Conservation (phyloP, 2,888 invertebrate species). For the Trypoxylon attenuatum region DNA sequence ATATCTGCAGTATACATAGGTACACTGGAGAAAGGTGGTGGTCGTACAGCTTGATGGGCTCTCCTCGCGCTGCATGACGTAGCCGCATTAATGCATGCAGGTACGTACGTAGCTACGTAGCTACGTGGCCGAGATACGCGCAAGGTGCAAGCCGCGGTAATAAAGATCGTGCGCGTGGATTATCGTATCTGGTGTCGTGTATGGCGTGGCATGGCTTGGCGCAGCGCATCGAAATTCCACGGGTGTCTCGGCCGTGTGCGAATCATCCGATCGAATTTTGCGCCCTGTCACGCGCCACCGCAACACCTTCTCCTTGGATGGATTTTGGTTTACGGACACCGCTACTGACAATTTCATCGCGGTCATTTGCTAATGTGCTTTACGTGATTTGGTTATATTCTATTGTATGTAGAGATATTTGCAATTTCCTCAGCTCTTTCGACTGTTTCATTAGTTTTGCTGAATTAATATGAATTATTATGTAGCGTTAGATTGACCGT, state of each 20-base stretch:
- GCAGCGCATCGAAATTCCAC: constrained; percentile 24
- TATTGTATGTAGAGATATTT: too few species aligned
- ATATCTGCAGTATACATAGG: too few species aligned
- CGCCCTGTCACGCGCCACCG: not conserved
- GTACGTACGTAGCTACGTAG: constrained; percentile 20
- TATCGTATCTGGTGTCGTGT: constrained; percentile 21
- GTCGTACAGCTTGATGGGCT: constrained; percentile 37
- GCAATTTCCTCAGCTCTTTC: too few species aligned
- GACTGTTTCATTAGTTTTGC: too few species aligned
- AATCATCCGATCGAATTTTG: constrained; percentile 27
- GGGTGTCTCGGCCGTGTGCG: constrained; percentile 7
- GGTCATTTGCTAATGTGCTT: too few species aligned
- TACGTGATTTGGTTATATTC: too few species aligned
- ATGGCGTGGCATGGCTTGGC: too few species aligned
- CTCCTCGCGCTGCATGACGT: constrained; percentile 50
- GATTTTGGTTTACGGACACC: too few species aligned
- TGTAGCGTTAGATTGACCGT: too few species aligned
- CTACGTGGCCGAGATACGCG: constrained; percentile 3
- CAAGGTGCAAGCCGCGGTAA: constrained; percentile 29
- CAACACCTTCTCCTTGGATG: too few species aligned
- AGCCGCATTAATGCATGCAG: constrained; percentile 45
- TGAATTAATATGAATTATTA: too few species aligned
- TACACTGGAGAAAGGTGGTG: constrained; percentile 36
- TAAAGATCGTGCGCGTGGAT: constrained; percentile 34
- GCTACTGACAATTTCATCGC: too few species aligned